Percentiles rank a stretch among this genome's conserved stretches.
Conservation (phyloP, 2,888 invertebrate genomes). For the Pandemis heparana region DNA sequence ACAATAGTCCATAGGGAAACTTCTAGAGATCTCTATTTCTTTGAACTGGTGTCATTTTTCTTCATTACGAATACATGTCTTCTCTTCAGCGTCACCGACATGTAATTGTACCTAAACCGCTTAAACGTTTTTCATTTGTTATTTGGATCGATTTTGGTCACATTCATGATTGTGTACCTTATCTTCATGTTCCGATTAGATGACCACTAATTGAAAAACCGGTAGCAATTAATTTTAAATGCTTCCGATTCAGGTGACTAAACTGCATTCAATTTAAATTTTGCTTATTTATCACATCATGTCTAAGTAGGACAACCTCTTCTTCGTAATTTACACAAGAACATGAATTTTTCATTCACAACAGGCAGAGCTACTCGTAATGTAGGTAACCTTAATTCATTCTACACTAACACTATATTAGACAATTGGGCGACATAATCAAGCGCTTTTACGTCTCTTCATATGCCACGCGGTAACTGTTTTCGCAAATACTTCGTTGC, state of each 20-base stretch:
- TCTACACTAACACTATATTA: not conserved
- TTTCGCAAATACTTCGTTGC: conserved; percentile 15
- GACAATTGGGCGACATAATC: not conserved
- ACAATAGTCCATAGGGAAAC: not conserved
- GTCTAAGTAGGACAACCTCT: not conserved
- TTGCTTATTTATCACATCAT: not conserved
- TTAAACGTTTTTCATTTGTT: not conserved
- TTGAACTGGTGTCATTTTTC: not conserved
- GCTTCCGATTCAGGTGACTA: not conserved
- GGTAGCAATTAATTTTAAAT: conserved; percentile 16
- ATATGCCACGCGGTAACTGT: not conserved
- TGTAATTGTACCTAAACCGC: not conserved
- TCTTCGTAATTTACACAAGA: not conserved
- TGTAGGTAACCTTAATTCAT: not conserved
- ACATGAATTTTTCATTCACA: not conserved
- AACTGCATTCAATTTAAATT: not conserved
- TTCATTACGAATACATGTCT: not conserved
- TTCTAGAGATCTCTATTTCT: not conserved
- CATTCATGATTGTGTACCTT: not conserved
- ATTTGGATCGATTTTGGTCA: not conserved
- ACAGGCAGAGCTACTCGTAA: not conserved
- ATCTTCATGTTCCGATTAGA: conserved; percentile 4
- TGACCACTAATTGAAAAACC: not conserved
- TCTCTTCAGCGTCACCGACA: too few species aligned
- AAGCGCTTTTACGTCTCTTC: not conserved